phyloP scores from a whole-genome alignment of 2,113 vertebrate species.

The Lethenteron reissneri region DNA sequence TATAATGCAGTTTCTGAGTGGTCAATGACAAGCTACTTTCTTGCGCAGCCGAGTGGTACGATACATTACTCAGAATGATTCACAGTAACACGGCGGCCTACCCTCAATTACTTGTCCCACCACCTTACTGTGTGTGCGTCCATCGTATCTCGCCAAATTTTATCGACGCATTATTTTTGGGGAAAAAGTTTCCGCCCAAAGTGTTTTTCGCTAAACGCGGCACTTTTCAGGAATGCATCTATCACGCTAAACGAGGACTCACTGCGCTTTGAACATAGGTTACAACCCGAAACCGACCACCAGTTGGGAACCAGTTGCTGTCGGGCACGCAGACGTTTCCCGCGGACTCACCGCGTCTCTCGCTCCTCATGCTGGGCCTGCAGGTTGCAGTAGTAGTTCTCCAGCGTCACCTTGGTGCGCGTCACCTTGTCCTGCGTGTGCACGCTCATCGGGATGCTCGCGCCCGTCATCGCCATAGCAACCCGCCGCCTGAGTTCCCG shows the following conservation, averaged over 20 bases:
- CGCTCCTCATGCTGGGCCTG: constrained; percentile 85
- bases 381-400: constrained; percentile 96
- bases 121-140: too few relatives aligned
- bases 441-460: constrained; percentile 81
- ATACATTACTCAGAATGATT: too few relatives aligned
- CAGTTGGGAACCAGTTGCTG: constrained; percentile 1
- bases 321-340: constrained; percentile 2
- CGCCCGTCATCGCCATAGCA: constrained; percentile 94
- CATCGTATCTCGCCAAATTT: too few relatives aligned
- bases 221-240: not conserved
- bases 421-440: constrained; percentile 95
- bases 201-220: not conserved
- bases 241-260: not conserved
- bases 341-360: constrained; percentile 55
- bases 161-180: not conserved
- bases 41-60: too few relatives aligned
- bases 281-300: not conserved
- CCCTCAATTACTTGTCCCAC: too few relatives aligned
- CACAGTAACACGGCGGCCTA: too few relatives aligned
- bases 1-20: too few relatives aligned
- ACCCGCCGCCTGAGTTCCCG: constrained; percentile 7
- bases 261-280: not conserved
- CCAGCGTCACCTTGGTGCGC: constrained; percentile 89
- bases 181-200: not conserved
- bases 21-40: too few relatives aligned